phyloP scores from a whole-genome alignment of 2,888 invertebrate species.

The Ypsolopha scabrella region DNA sequence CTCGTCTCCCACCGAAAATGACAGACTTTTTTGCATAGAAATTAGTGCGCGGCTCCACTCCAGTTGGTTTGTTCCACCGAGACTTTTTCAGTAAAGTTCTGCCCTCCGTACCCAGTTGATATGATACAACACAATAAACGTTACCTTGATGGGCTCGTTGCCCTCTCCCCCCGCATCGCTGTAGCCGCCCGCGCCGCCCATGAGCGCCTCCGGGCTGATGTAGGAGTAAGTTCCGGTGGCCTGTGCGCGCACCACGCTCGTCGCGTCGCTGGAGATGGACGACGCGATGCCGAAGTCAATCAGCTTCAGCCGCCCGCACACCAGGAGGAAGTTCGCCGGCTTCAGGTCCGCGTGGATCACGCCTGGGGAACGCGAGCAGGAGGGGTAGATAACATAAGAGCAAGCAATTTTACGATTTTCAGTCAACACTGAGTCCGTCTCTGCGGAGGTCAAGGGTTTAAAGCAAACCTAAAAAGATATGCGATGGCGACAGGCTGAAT shows the following conservation, averaged over 20 bases:
- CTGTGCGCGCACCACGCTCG: slow-evolving; percentile 86
- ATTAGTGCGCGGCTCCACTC: too few relatives aligned
- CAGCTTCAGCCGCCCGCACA: slow-evolving; percentile 87
- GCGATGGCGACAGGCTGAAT: too few relatives aligned
- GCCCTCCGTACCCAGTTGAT: not conserved
- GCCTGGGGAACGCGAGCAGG: slow-evolving; percentile 67
- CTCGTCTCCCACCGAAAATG: too few relatives aligned
- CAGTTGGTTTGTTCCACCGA: too few relatives aligned
- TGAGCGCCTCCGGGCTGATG: slow-evolving; percentile 95
- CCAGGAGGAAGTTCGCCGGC: slow-evolving; percentile 95
- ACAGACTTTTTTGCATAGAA: too few relatives aligned
- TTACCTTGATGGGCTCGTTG: slow-evolving; percentile 2
- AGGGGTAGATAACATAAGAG: not conserved
- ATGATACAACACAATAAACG: not conserved
- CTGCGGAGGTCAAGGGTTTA: too few relatives aligned
- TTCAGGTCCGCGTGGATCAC: slow-evolving; percentile 97
- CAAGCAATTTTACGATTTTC: not conserved
- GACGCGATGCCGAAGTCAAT: slow-evolving; percentile 99
- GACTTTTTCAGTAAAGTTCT: too few relatives aligned
- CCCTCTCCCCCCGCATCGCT: slow-evolving; percentile 27
- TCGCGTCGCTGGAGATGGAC: slow-evolving; percentile 87
- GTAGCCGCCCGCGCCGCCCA: slow-evolving; percentile 68
- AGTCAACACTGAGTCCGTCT: too few relatives aligned
- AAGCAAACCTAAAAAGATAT: too few relatives aligned
- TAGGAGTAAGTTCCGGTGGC: slow-evolving; percentile 93